Conservation (phyloP, 2,113 vertebrate genomes). For the Crotophaga sulcirostris region DNA sequence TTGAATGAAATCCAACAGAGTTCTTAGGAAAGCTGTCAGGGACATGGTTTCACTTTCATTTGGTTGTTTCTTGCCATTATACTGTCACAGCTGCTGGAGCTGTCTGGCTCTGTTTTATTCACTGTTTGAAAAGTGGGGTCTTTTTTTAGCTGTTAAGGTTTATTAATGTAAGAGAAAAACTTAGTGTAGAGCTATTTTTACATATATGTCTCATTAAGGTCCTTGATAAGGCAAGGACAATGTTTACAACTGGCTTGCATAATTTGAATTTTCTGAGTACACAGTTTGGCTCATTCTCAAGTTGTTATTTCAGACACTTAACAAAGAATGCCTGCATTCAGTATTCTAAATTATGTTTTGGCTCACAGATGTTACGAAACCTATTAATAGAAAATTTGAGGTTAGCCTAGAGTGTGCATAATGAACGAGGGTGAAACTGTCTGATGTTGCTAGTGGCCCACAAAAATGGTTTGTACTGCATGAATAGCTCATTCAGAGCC, state of each 20-base stretch:
- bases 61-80: neutral
- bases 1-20: neutral
- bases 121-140: neutral
- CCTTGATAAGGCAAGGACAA: neutral
- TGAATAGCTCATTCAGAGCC: neutral
- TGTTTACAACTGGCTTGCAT: neutral
- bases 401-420: neutral
- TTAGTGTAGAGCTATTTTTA: neutral
- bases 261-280: neutral
- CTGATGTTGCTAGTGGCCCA: neutral
- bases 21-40: neutral
- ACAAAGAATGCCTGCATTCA: neutral
- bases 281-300: neutral
- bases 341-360: neutral
- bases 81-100: neutral
- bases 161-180: neutral
- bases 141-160: neutral
- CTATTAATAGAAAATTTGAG: neutral
- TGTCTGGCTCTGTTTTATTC: neutral
- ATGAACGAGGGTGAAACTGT: neutral
- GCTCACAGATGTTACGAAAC: neutral
- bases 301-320: neutral
- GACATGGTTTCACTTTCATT: neutral
- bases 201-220: fast-evolving
- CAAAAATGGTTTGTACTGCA: neutral